Base-by-base conservation (phyloP, 2,113 vertebrate genomes). In the Danionella cerebrum region DNA sequence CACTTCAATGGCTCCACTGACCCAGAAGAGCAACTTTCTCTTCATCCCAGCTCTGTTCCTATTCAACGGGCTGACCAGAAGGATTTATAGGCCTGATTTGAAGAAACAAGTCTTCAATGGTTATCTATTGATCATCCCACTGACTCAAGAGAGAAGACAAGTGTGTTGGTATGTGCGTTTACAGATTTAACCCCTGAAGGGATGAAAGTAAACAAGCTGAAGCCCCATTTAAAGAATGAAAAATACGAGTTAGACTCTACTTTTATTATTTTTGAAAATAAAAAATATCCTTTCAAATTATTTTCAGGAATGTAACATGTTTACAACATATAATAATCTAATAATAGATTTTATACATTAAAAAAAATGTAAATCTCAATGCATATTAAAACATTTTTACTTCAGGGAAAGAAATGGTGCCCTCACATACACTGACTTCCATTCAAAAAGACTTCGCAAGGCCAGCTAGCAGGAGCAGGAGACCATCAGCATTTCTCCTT, bases 1-100 rank as follows among this genome's bases (percentile, higher is more conserved):
- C 88, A 94, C 93, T 92, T 98, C 95, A 97, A 97, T 98, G 91
- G 93, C 90, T 90, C 91, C 90, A 89, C 86, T 95, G 94, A 98
- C 94, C 95, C 91, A 88, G 90, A 97, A 98, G 92, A 89, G 92
- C 91, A 95, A 91, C 92, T 91, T 88, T 80, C 89, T 90, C 91
- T 90, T 87, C 89, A 88, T 89, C 91, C 88, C 60, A 90, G 89
- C 88, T 90, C 89, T 90, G 90, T 94, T 78, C 19, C 60, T 88
- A 91, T 91, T 92, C 91, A 87, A 92, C 91, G 90, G 91, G 89
- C 88, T 91, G 93, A 95, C 93, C 90, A 85, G 87, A 89, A 91
- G 90, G 86, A 92, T 98, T 97, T 94, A 95, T 94, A 90, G 92
- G 89, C 89, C 90, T 90, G 90, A 93, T 51, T 54, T 63, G 50